A percentile compares a stretch with the other conserved stretches of the same genome.
Conservation (phyloP, 2,113 vertebrate genomes). For the Dromas ardeola region DNA sequence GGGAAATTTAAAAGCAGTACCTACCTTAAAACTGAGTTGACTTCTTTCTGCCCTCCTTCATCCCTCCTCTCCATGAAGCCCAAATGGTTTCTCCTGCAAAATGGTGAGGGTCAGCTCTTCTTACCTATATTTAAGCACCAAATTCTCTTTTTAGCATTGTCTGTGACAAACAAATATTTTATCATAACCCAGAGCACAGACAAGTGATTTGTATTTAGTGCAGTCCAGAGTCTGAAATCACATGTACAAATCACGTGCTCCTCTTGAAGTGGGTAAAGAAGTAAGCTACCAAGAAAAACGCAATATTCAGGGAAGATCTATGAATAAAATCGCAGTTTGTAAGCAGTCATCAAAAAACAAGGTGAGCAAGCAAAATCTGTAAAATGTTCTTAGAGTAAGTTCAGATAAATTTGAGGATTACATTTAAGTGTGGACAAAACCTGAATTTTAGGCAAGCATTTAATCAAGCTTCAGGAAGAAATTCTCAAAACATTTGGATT, state of each 20-base stretch:
- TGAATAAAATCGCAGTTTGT: background rate
- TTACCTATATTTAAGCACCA: background rate
- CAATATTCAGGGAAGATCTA: background rate
- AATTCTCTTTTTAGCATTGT: background rate
- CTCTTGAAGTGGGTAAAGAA: background rate
- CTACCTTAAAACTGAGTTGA: background rate
- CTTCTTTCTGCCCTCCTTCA: background rate
- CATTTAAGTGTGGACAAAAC: background rate
- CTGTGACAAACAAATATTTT: background rate
- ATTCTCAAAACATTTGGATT: background rate
- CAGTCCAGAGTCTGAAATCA: background rate
- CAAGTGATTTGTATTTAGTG: background rate
- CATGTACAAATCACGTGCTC: background rate
- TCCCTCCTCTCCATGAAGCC: background rate
- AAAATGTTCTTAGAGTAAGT: background rate
- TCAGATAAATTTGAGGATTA: background rate
- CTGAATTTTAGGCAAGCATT: background rate
- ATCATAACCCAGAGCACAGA: background rate
- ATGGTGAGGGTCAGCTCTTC: background rate
- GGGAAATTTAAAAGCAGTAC: conserved; percentile 15
- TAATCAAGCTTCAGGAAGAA: background rate
- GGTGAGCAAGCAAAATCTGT: background rate
- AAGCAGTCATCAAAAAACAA: background rate
- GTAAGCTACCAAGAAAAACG: background rate
- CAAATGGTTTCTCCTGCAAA: background rate